Evolutionary conservation across 1,140 invertebrate species (phyloP).

Genomic region (Philotrypesis tridentata): DNA sequence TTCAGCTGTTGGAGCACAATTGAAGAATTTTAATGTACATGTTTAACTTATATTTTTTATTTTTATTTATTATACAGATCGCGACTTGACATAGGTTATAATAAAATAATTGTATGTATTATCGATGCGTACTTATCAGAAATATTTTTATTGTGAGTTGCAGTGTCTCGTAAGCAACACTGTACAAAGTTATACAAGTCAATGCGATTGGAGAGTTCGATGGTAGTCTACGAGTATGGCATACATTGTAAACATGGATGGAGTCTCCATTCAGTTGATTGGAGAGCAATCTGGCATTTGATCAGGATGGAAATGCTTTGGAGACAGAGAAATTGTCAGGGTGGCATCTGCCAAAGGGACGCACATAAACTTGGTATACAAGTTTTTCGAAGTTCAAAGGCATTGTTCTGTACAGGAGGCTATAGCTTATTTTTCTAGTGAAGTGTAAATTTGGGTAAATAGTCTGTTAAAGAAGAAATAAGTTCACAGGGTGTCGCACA

Average conservation of each 20-base stretch:
- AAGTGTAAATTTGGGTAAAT: constrained; percentile 78
- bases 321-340: constrained; percentile 77
- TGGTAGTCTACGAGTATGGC: constrained; percentile 52
- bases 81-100: too few species aligned
- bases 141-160: constrained; percentile 30
- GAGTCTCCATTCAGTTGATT: constrained; percentile 61
- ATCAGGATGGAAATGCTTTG: constrained; percentile 76
- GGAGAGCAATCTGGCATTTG: constrained; percentile 66
- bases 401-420: constrained; percentile 73
- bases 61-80: too few species aligned
- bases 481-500: constrained; percentile 78
- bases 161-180: constrained; percentile 7
- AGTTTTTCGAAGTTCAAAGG: constrained; percentile 75
- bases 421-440: constrained; percentile 68
- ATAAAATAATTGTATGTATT: too few species aligned
- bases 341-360: constrained; percentile 80
- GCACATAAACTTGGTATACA: constrained; percentile 76
- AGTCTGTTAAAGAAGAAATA: constrained; percentile 77
- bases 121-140: constrained; percentile 26
- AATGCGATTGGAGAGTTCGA: constrained; percentile 31
- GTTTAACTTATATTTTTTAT: background rate
- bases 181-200: background rate
- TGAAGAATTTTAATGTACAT: background rate
- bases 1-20: constrained; percentile 42
- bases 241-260: constrained; percentile 52